Conservation (phyloP, 2,113 vertebrate genomes). For the Chroicocephalus ridibundus region DNA sequence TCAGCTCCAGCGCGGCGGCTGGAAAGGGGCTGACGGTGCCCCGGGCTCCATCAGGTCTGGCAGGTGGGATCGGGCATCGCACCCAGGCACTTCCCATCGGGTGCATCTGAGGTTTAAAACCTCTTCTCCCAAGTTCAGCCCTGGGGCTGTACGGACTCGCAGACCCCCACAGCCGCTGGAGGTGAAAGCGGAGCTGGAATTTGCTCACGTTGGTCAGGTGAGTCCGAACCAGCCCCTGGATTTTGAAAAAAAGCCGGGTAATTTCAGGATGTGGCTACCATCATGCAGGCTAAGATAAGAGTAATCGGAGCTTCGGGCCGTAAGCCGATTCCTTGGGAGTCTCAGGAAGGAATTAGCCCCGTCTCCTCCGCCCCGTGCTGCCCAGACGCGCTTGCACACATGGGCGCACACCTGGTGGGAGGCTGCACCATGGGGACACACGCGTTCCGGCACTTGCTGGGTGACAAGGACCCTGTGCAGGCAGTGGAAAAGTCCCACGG, state of each 20-base stretch:
- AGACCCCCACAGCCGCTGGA: neutral
- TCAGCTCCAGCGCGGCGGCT: accelerated
- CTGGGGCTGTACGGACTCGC: accelerated
- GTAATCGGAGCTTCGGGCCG: neutral
- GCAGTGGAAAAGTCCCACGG: neutral
- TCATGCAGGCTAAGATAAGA: conserved; percentile 19
- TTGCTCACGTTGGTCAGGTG: accelerated
- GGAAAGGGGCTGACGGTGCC: neutral
- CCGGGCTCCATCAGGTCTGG: accelerated
- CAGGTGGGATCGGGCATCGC: neutral
- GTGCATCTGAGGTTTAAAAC: neutral
- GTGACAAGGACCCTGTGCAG: neutral
- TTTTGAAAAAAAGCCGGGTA: neutral
- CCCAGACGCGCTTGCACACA: neutral
- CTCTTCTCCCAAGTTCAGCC: neutral
- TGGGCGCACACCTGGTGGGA: neutral
- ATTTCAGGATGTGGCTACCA: conserved; percentile 32
- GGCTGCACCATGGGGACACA: neutral
- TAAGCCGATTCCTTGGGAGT: conserved; percentile 49
- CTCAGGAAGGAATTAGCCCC: conserved; percentile 51
- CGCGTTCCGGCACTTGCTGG: accelerated
- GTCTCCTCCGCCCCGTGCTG: neutral
- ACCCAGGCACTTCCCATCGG: neutral
- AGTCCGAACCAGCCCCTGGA: neutral
- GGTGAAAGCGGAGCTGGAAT: neutral